Evolutionary conservation across 2,888 invertebrate species (phyloP), one percentile per base, ranked within the genome.

Genomic region (Torymus aiolomorphi): DNA sequence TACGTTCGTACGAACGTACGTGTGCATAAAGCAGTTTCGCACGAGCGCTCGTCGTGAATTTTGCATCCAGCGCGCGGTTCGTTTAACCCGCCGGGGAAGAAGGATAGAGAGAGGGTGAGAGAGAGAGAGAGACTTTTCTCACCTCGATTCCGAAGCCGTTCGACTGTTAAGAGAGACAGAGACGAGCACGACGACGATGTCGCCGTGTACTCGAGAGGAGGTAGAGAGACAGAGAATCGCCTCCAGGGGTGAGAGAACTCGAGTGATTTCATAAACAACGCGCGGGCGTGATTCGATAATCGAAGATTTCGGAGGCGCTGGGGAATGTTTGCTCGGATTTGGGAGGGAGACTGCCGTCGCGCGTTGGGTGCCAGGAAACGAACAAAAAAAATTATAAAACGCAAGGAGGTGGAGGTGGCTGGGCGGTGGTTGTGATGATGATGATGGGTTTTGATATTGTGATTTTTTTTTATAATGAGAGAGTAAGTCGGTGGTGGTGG

Each of bases 31-130:
- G 57, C 59, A 70, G 62, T 70, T 49, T 18, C 56, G 61, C 66
- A 72, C 63, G 42, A 42, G 8, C 57, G 63, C 62, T 80, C 76
- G 56, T 31, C 75, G 71, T 80, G 76, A 83, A 82, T 69, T 76
- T 78, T 82, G 80, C 78, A 83, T 82, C 76, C 51, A 54, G 10
- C 5, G 61, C 70, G 71, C 82, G 83, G 85, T 87, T 86, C 86
- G 85, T 86, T 86, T 85, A 87, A 86, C 83, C 76, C 31, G n/a
- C 20, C 51, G 79, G 42, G 42, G 8, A 10, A 42, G 42, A 8
- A 8, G 0, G 42, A 42, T 5, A 8, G 8, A 42, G 42, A 42
- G 42, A 8, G 42, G 0, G 42, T 8, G 8, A 8, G 8, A 42
- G 42, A 8, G 8, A 42, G 42, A 8, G 42, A 42, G 42, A 42